These are phyloP conservation scores for Dasypus novemcinctus DNA, from an alignment of 2,113 vertebrate genomes.

Conservation along the genomic window DNA sequence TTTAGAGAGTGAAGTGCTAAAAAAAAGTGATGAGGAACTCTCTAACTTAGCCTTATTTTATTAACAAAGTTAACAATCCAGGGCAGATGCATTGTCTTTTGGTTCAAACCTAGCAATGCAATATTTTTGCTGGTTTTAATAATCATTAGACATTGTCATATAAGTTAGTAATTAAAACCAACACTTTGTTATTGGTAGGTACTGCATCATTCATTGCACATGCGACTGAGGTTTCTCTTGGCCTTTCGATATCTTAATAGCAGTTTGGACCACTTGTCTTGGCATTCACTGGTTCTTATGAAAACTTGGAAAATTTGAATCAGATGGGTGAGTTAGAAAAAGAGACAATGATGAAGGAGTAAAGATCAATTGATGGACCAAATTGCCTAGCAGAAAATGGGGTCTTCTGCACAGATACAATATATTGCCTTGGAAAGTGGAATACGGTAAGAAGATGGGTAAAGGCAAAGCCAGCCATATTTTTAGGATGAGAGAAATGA, in stretches of 20 bases:
- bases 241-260: not conserved
- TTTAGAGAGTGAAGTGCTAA: not conserved
- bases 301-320: not conserved
- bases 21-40: not conserved
- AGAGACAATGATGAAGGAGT: not conserved
- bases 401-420: not conserved
- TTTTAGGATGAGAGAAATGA: not conserved
- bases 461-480: not conserved
- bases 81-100: not conserved
- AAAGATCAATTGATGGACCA: not conserved
- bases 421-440: not conserved
- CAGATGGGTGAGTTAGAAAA: not conserved
- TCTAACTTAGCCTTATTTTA: not conserved
- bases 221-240: not conserved
- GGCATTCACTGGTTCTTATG: not conserved
- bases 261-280: not conserved
- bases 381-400: not conserved
- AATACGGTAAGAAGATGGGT: not conserved
- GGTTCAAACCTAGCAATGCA: not conserved
- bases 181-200: not conserved
- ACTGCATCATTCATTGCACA: not conserved
- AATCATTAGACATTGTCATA: not conserved
- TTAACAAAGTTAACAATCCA: not conserved
- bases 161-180: not conserved
- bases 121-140: slow-evolving; percentile 15